phyloP scores from a whole-genome alignment of 2,888 invertebrate species.

The Hypselothyrea guttata region DNA sequence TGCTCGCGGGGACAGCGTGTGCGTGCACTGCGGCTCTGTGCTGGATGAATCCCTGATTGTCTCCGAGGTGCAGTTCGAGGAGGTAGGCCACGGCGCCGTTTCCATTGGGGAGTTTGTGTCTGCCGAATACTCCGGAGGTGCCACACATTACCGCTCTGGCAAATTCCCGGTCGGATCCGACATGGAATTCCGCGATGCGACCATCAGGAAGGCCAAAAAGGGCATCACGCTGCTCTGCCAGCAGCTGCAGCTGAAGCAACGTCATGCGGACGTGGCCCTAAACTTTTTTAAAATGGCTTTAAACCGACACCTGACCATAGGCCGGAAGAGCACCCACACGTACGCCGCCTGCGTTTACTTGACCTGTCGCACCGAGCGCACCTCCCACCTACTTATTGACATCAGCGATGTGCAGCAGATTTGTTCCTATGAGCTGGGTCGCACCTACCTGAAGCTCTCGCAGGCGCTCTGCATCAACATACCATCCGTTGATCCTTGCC shows the following conservation, averaged over 20 bases:
- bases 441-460: conserved; percentile 94
- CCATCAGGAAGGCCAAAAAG: conserved; percentile 92
- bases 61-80: conserved; percentile 97
- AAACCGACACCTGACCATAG: conserved; percentile 92
- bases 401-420: conserved; percentile 98
- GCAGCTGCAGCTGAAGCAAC: conserved; percentile 93
- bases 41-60: conserved; percentile 98
- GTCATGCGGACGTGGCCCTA: conserved; percentile 95
- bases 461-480: conserved; percentile 94
- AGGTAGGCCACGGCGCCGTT: conserved; percentile 93
- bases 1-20: conserved; percentile 94
- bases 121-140: conserved; percentile 92
- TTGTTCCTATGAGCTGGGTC: conserved; percentile 97
- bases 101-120: conserved; percentile 97
- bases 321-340: conserved; percentile 94
- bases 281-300: conserved; percentile 97
- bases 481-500: conserved; percentile 95
- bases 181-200: conserved; percentile 95
- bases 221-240: conserved; percentile 93
- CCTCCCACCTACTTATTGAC: conserved; percentile 97
- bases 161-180: conserved; percentile 91
- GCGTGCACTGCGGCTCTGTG: conserved; percentile 97
- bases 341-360: conserved; percentile 99
- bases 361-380: conserved; percentile 96
- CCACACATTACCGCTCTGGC: conserved; percentile 89